phyloP scores from a whole-genome alignment of 2,888 invertebrate species.

The Steinernema hermaphroditum region DNA sequence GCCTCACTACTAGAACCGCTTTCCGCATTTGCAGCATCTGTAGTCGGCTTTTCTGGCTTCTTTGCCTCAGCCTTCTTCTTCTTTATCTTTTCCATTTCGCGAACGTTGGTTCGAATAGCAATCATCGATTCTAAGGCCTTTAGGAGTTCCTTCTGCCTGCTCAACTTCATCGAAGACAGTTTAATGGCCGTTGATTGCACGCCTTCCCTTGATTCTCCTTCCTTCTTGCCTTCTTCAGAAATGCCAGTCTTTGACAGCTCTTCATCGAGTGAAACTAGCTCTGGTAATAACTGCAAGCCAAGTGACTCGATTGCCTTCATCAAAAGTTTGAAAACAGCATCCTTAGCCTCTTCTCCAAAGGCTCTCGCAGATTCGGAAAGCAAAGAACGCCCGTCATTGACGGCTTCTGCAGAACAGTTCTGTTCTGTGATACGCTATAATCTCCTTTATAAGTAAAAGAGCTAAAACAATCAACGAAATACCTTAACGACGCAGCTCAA shows the following conservation, averaged over 20 bases:
- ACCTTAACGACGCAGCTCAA: background rate
- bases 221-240: background rate
- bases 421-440: constrained; percentile 8
- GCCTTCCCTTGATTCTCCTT: background rate
- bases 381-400: background rate
- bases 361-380: background rate
- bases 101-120: background rate
- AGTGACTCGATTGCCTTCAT: background rate
- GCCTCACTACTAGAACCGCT: background rate
- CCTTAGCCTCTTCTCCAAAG: background rate
- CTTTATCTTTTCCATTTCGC: background rate
- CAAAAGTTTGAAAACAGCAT: background rate
- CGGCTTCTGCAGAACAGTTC: background rate
- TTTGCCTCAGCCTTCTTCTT: constrained; percentile 15
- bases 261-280: background rate
- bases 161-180: background rate
- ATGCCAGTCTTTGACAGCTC: background rate
- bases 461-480: background rate
- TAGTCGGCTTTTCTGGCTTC: background rate
- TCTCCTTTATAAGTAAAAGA: background rate
- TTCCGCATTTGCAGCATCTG: background rate
- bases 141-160: background rate
- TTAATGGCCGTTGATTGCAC: constrained; percentile 8
- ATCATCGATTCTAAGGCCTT: background rate
- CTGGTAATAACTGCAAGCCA: background rate